Evolutionary conservation across 1,140 invertebrate species (phyloP), one percentile per base, ranked within the genome.

Genomic region (Bombus superbus): DNA sequence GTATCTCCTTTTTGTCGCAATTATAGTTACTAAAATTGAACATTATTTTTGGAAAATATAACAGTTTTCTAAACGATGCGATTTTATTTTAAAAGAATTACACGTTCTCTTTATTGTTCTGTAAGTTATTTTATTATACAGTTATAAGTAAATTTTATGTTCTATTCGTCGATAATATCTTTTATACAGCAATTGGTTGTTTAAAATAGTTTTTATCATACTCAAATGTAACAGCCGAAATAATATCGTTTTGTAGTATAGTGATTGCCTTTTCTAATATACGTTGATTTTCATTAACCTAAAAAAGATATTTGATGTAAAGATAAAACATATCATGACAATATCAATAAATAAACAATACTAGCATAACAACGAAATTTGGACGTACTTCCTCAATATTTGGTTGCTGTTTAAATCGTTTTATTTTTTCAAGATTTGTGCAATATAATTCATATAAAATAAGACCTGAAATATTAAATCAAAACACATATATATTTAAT

Each of bases 381-480:
- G 13, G 40, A 32, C 38, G 25, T 81, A 85, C 64, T 28, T 85
- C 73, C 3, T 64, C 68, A 66, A 83, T 59, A n/a, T 80, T 59
- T 62, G 25, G 11, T 74, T 53, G 47, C 18, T 42, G 71, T 59
- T 22, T 42, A 66, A 82, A 35, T 74, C 93, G 84, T 85, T 86
- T 91, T 9, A 81, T 59, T 72, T 88, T 86, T 85, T 94, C 94
- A n/a, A 86, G 77, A 44, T 89, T 92, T 38, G 94, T 90, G 75
- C 92, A 90, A 80, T 93, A 92, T 22, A 94, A 78, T 78, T 94
- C 94, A 53, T 94, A 94, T 28, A 94, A 90, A 86, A 94, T 90
- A 18, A 94, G 84, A 44, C 94, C 94, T 94, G 28, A 42, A 81
- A 81, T 82, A 81, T 85, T 83, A 69, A 72, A 88, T 40, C 53